Percentiles rank a stretch among this genome's conserved stretches.
Conservation (phyloP, 2,797 vertebrate species). For the Sebastes oblongus region DNA sequence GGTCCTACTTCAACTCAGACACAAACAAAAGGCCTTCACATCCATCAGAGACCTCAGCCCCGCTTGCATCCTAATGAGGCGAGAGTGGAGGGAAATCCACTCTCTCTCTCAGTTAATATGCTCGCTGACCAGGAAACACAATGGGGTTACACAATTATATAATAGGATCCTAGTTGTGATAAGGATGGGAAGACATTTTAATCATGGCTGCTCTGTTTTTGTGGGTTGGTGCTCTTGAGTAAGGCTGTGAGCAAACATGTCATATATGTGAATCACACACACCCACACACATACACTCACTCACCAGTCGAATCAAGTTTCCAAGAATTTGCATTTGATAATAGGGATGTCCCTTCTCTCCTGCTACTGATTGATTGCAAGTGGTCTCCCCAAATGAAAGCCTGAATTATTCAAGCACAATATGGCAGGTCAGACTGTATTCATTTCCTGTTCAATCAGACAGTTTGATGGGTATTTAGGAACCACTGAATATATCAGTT, state of each 20-base stretch:
- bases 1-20: constrained; percentile 40
- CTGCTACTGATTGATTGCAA: constrained; percentile 52
- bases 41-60: constrained; percentile 50
- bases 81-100: constrained; percentile 19
- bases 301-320: background rate
- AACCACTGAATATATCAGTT: constrained; percentile 25
- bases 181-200: constrained; percentile 12
- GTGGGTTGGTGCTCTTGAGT: background rate
- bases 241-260: background rate
- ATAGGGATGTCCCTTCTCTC: constrained; percentile 32
- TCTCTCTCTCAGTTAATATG: constrained; percentile 16
- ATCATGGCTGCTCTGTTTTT: background rate
- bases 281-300: background rate
- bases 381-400: constrained; percentile 62
- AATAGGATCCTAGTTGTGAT: constrained; percentile 3
- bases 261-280: background rate
- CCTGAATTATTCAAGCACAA: constrained; percentile 67
- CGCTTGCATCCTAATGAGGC: constrained; percentile 67
- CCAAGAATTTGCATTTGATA: constrained; percentile 40
- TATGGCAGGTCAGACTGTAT: constrained; percentile 44
- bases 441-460: constrained; percentile 74
- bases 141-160: constrained; percentile 1
- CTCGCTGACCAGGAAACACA: constrained; percentile 58
- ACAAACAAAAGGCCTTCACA: constrained; percentile 63
- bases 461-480: constrained; percentile 58